These are phyloP conservation scores for Tarsius wallacei DNA, from an alignment of 2,797 vertebrate genomes.

Conservation along the genomic window DNA sequence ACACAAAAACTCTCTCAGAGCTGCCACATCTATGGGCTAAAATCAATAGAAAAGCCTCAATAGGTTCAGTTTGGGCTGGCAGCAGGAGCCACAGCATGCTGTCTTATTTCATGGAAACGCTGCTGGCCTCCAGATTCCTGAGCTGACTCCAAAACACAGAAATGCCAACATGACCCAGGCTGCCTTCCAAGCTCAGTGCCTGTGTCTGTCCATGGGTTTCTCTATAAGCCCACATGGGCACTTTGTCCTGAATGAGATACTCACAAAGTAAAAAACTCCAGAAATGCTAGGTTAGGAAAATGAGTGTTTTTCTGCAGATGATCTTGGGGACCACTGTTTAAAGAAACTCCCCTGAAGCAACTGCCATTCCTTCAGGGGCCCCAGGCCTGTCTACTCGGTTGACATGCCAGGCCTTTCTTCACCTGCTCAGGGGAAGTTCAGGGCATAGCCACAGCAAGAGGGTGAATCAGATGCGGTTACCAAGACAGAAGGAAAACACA, in stretches of 20 bases:
- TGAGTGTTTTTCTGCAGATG: neutral
- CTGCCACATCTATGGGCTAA: neutral
- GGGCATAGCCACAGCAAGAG: neutral
- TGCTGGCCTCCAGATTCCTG: conserved; percentile 70
- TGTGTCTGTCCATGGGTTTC: neutral
- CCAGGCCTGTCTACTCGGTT: neutral
- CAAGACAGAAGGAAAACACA: conserved; percentile 41
- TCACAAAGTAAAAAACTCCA: neutral
- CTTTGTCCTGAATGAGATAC: conserved; percentile 6
- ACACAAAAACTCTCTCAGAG: neutral
- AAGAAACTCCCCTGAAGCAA: neutral
- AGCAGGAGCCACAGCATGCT: neutral
- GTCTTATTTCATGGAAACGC: conserved; percentile 63
- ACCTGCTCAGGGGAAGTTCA: conserved; percentile 46
- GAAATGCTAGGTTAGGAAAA: neutral
- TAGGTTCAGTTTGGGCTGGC: neutral
- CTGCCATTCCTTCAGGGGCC: neutral
- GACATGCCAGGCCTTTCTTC: neutral
- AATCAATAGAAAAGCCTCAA: neutral
- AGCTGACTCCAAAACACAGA: conserved; percentile 70
- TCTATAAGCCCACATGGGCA: neutral
- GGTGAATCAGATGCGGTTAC: neutral
- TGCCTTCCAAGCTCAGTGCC: conserved; percentile 74
- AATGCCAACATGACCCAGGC: conserved; percentile 72
- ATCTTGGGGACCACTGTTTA: neutral